Evolutionary conservation across 2,888 invertebrate genomes (phyloP).

Genomic region (Nemurella pictetii): DNA sequence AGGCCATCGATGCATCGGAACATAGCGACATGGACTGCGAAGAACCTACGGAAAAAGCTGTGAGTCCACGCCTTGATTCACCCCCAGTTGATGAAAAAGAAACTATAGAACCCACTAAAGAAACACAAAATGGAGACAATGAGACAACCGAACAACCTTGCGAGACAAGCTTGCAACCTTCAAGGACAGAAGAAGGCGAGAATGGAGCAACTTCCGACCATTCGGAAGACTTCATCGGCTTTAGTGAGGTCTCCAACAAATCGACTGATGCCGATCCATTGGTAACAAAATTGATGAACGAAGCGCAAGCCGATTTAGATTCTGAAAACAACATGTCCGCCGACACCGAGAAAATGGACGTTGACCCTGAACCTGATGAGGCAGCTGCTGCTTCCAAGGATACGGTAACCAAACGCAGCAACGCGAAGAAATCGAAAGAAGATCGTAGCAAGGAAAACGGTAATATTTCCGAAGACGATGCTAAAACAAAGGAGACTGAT

Average conservation of each 20-base stretch:
- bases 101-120: background rate
- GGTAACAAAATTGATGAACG: background rate
- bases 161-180: background rate
- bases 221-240: slow-evolving; percentile 20
- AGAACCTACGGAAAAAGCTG: background rate
- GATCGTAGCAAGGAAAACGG: background rate
- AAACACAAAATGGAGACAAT: background rate
- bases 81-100: background rate
- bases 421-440: background rate
- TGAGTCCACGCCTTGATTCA: background rate
- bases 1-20: background rate
- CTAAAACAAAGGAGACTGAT: slow-evolving; percentile 6
- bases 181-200: slow-evolving; percentile 1
- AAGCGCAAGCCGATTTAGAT: slow-evolving; percentile 3
- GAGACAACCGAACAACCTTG: background rate
- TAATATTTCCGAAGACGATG: slow-evolving; percentile 3
- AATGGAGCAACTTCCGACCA: slow-evolving; percentile 2
- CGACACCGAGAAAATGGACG: background rate
- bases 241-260: background rate
- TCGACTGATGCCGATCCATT: background rate
- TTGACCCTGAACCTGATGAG: background rate
- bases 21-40: background rate
- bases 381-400: background rate
- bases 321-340: slow-evolving; percentile 9
- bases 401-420: background rate